Evolutionary conservation across 2,113 vertebrate genomes (phyloP), one percentile per base, ranked within the genome.

Genomic region (Tetrao urogallus): DNA sequence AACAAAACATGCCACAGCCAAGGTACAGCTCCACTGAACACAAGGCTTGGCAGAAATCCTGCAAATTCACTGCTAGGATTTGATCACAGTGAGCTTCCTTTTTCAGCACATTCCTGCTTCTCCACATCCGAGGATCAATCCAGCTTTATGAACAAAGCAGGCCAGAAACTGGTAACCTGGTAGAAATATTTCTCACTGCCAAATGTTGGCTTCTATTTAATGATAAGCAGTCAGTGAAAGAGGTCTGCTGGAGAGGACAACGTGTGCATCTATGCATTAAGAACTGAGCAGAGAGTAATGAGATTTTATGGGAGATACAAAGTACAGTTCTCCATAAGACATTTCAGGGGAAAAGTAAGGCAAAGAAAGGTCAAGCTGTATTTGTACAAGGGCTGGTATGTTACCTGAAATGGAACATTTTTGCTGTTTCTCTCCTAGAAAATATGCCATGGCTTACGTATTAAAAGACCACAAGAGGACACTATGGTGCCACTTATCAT

Each of bases 381-480:
- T 32, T 36, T 32, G 1, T 1, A 5, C 19, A 72, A 67, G 54
- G 70, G 34, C 40, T 88, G 18, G 1, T 25, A 27, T 3, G 2
- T 36, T 65, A 48, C 43, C 56, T 30, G 38, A 25, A 77, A 3
- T 25, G 48, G 50, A 38, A 50, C 88, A n/a, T 80, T 77, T 13
- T 38, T 86, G 60, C n/a, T 81, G 36, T 3, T 71, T 2, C 58
- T 80, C 61, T 64, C 15, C 17, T 73, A 27, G 42, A 52, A 89
- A 91, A 40, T 8, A 4, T 6, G 21, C 54, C 30, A 38, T 7
- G 50, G 78, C 28, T 94, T 80, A 57, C 60, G 80, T 43, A 40
- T 42, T 66, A 20, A 58, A 73, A 91, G 93, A 83, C 96, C 96
- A 97, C 95, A 94, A 95, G 96, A 95, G 95, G 95, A 91, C 95